phyloP scores from a whole-genome alignment of 2,113 vertebrate genomes.

The Notothenia coriiceps region DNA sequence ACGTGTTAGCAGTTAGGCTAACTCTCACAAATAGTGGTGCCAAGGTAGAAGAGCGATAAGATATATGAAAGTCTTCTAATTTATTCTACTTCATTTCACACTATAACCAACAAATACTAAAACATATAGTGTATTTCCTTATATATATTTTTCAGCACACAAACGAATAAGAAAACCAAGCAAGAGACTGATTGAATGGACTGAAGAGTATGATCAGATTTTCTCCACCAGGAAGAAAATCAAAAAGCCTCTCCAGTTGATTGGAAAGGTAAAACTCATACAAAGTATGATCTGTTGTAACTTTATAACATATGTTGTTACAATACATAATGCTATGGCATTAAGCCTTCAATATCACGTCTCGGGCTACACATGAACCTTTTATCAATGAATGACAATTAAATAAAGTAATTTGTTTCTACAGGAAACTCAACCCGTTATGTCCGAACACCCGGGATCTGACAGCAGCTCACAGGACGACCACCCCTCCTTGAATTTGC shows the following conservation, averaged over 20 bases:
- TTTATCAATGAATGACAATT: background rate
- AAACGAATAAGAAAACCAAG: conserved; percentile 96
- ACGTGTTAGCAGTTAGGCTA: background rate
- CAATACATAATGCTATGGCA: background rate
- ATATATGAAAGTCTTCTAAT: background rate
- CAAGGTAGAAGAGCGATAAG: background rate
- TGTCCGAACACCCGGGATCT: conserved; percentile 28
- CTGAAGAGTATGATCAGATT: conserved; percentile 94
- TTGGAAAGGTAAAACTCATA: conserved; percentile 86
- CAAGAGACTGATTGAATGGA: conserved; percentile 95
- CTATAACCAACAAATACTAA: background rate
- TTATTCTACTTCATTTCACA: background rate
- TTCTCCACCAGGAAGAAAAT: conserved; percentile 94
- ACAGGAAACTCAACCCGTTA: conserved; percentile 48
- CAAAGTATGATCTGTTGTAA: conserved; percentile 51
- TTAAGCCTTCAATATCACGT: background rate
- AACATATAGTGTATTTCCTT: background rate
- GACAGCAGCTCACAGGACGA: conserved; percentile 35
- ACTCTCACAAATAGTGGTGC: background rate
- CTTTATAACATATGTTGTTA: background rate
- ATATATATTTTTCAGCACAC: conserved; percentile 82
- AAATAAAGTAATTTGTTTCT: conserved; percentile 19
- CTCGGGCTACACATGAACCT: background rate
- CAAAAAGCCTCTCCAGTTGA: conserved; percentile 88
- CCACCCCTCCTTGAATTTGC: conserved; percentile 40